Base-by-base conservation (phyloP, 1,140 invertebrate genomes). In the Gryllus bimaculatus region DNA sequence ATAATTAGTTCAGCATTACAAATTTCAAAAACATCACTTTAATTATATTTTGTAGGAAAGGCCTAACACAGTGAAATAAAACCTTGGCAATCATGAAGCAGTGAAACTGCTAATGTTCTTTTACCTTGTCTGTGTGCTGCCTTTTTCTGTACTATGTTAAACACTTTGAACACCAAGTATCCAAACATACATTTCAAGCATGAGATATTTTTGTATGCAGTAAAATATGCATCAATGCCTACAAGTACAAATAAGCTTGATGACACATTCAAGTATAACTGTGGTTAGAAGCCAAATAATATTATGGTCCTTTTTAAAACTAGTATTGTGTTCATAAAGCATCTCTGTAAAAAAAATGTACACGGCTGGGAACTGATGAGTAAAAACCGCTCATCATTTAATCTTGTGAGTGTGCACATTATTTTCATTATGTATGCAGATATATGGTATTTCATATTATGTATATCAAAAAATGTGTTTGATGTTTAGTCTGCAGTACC, bases 271-370 rank as follows among this genome's bases (percentile, higher is more conserved):
- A 66, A 66, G 54, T 66, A 18, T 66, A 66, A 66, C 54, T 66
- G 54, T 66, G 54, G 54, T 66, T 66, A 66, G 54, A 66, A 66
- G 54, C 54, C 54, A 66, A 66, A 66, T 66, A 66, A 66, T 66
- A 66, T 66, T 66, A 66, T 66, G 54, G 54, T 66, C 54, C 54
- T 66, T 66, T 66, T 18, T 66, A 18, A 66, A 66, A 66, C 54
- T 66, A 66, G 54, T 18, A 66, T 66, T 66, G 54, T 66, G 54
- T 66, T 66, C 54, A 66, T 66, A 66, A 66, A 66, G 54, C 54
- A 66, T 66, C 54, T 66, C 54, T 66, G 10, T 66, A 13, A 66
- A 66, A 66, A 66, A 66, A 66, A 13, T 18, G 10, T 18, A 66
- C 10, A 66, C 54, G 54, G 54, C 54, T 66, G 54, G 54, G 54